Base-by-base conservation (phyloP, 2,797 vertebrate species). In the Aeoliscus strigatus region DNA sequence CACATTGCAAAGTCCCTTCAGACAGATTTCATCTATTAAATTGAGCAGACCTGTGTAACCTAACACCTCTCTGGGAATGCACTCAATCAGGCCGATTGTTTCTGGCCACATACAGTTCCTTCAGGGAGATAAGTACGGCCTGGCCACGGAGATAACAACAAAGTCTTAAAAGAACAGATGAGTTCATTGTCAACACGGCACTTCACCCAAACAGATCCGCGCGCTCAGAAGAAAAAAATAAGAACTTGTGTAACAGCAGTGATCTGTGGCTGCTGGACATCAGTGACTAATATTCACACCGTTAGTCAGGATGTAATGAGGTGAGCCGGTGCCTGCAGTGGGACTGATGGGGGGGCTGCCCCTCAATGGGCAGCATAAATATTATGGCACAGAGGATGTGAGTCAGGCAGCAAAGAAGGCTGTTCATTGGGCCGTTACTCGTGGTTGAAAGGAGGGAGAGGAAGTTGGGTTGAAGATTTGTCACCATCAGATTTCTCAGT, bases 81-180 rank as follows among this genome's bases (percentile, higher is more conserved):
- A 82, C 80, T 90, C 89, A 86, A 87, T 90, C 89, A 88, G 34
- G 47, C 59, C 86, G 70, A 87, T 90, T 89, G 87, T 90, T 86
- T 88, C 80, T 81, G 76, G 60, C 83, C 84, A 83, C 86, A 89
- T 90, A 86, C 86, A 90, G 87, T 90, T 86, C 80, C 74, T 80
- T 73, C 60, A 73, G 75, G 59, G 60, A 88, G 87, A 88, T 89
- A 89, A 88, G 85, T 85, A 21, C 16, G 75, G 50, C 79, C 72
- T 61, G 80, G 77, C 69, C 51, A 21, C 60, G 10, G 17, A 86
- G 86, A 89, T 88, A 90, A 89, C 83, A 82, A 67, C 79, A 62
- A 70, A 47, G 73, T 66, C 69, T 80, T 85, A 85, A 87, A 82
- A 88, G 86, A 80, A 23, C 21, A 15, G 73, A 87, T 73, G 83